Evolutionary conservation across 2,113 vertebrate genomes (phyloP), one percentile per base, ranked within the genome.

Genomic region (Tenrec ecaudatus): DNA sequence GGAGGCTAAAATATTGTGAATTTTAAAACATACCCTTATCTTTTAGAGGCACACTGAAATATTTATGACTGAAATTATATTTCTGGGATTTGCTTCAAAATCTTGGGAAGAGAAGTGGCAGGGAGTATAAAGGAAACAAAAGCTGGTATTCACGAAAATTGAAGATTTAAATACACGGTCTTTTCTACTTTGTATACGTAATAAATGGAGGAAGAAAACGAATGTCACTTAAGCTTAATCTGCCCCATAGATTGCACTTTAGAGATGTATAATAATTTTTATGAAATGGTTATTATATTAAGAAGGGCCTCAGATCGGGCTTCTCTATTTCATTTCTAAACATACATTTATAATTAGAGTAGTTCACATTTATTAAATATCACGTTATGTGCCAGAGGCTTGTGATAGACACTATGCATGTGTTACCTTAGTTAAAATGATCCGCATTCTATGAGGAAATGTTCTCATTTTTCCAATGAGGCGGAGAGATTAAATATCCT

Each of bases 311-410:
- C 16, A 68, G 5, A 12, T 85, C 93, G 73, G 6, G 25, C 10
- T 2, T 58, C 78, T 91, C 60, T 38, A 81, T 0, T 3, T 6
- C 27, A 76, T 78, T 84, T 38, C 71, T 66, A 31, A 75, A 86
- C 75, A 73, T 43, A 38, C 16, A 58, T 75, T 75, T 15, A n/a
- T 89, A 77, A 68, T 73, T 57, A 77, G 66, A 85, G 11, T 36
- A 78, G 57, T 92, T 94, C 96, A 77, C 57, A 79, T 95, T 93
- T 90, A 73, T 79, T 93, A 91, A 95, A 89, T 90, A 62, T 68
- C 29, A 93, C 62, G 12, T 81, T 80, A 40, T 76, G 12, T 92
- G 38, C 57, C 81, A 89, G 60, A 58, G 2, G 33, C 36, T 73
- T 90, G 64, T 77, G 75, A 22, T 66, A 84, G 64, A 57, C 66